Conservation (phyloP, 2,113 vertebrate species). For the Paralichthys olivaceus region DNA sequence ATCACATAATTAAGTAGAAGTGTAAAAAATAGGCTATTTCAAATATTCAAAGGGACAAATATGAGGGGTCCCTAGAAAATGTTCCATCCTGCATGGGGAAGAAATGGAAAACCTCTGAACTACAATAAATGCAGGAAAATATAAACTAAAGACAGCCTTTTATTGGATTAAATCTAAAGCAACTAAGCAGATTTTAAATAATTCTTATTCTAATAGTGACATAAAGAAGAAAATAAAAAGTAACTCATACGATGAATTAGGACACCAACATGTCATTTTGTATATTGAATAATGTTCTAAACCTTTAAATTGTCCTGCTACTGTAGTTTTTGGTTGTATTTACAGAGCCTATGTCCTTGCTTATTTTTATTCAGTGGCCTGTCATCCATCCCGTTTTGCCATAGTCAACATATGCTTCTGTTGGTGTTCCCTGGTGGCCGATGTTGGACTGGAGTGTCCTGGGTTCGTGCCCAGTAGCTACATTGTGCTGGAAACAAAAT, state of each 20-base stretch:
- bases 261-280: neutral
- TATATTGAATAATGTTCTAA: slow-evolving; percentile 15
- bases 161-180: no score
- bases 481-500: slow-evolving; percentile 69
- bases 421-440: slow-evolving; percentile 58
- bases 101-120: no score
- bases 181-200: no score
- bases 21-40: no score
- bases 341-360: neutral
- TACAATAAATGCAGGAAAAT: no score
- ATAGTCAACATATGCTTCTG: slow-evolving; percentile 63
- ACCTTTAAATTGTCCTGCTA: neutral
- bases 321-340: neutral
- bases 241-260: neutral
- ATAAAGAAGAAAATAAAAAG: neutral
- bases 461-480: slow-evolving; percentile 71
- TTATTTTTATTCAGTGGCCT: slow-evolving; percentile 1
- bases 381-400: slow-evolving; percentile 16
- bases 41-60: no score
- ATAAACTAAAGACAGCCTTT: no score
- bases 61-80: no score
- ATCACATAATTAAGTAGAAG: no score
- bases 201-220: neutral
- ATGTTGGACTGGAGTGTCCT: slow-evolving; percentile 63
- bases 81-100: no score